A percentile compares a stretch with the other conserved stretches of the same genome.
These are phyloP conservation scores for Pseudeuparius sepicola DNA, from an alignment of 2,888 invertebrate genomes.

Conservation along the genomic window DNA sequence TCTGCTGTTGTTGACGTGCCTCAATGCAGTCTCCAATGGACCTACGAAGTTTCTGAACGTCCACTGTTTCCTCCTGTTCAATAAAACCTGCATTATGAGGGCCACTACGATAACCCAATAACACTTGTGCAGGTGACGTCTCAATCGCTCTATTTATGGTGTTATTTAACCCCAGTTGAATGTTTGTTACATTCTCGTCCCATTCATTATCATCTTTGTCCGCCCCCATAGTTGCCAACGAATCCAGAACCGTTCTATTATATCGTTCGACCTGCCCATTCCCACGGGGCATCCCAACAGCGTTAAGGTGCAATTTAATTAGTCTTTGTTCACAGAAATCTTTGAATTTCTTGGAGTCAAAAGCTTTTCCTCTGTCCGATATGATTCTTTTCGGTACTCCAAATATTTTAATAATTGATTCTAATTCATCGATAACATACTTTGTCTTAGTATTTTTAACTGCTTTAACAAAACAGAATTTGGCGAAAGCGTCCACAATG, in stretches of 20 bases:
- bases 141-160: constrained; percentile 19
- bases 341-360: too few species aligned
- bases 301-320: constrained; percentile 2
- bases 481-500: too few species aligned
- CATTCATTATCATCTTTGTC: constrained; percentile 12
- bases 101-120: too few species aligned
- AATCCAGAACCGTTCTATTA: constrained; percentile 10
- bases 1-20: background rate
- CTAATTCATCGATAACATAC: background rate
- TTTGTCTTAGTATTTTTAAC: constrained; percentile 1
- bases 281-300: too few species aligned
- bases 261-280: constrained; percentile 6
- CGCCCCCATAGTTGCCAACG: constrained; percentile 10
- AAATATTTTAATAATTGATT: background rate
- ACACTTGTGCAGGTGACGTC: too few species aligned
- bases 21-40: constrained; percentile 1
- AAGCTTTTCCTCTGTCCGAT: constrained; percentile 3
- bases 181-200: constrained; percentile 19
- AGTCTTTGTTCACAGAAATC: constrained; percentile 4
- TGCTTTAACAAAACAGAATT: constrained; percentile 1
- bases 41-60: background rate
- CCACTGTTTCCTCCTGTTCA: too few species aligned
- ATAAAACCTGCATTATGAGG: too few species aligned
- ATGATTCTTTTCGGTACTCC: constrained; percentile 4
- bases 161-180: constrained; percentile 19